Base-by-base conservation (phyloP, 2,888 invertebrate species). In the Eledona agricola region DNA sequence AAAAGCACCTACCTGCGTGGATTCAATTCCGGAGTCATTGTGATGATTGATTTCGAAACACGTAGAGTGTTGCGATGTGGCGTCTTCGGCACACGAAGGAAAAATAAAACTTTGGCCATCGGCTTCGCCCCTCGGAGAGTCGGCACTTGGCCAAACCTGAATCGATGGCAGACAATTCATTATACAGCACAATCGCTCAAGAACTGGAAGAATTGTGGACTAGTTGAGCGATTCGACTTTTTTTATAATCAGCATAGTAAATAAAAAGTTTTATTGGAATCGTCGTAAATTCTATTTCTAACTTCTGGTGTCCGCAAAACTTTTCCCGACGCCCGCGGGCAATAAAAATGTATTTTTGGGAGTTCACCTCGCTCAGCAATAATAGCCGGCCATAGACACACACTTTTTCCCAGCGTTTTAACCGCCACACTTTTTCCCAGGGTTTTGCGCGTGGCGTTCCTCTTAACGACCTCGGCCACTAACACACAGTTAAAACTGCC, bases 1-100 rank as follows among this genome's bases (percentile, higher is more conserved):
- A 19, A 47, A 29, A 15, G 12, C 12, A 46, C 56, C 58, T 63
- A 87, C 87, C 80, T 87, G 87, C 55, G 84, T 83, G 6, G 87
- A 87, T 60, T 87, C 87, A 68, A 87, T 88, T 52, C 87, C 87
- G 9, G 87, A 87, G 72, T 88, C 87, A 61, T 82, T 81, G 34
- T 78, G 80, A 60, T 81, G 80, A 57, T 76, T 69, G 38, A 75
- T 76, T 69, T 81, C 81, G 70, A 79, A 77, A 69, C 67, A 72
- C 10, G 65, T 64, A 20, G 74, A 73, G 56, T 66, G 64, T 50
- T 71, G 72, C 1, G 74, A 73, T 10, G 69, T 65, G 15, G 70
- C 72, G 53, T 76, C 75, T 60, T 76, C 77, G 6, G 72, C 70
- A 57, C 74, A 76, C 11, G 67, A 80, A 22, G 86, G 85, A 66